Percentiles rank a stretch among this genome's conserved stretches.
Evolutionary conservation across 2,113 vertebrate genomes (phyloP).

Genomic region (Dascyllus trimaculatus): DNA sequence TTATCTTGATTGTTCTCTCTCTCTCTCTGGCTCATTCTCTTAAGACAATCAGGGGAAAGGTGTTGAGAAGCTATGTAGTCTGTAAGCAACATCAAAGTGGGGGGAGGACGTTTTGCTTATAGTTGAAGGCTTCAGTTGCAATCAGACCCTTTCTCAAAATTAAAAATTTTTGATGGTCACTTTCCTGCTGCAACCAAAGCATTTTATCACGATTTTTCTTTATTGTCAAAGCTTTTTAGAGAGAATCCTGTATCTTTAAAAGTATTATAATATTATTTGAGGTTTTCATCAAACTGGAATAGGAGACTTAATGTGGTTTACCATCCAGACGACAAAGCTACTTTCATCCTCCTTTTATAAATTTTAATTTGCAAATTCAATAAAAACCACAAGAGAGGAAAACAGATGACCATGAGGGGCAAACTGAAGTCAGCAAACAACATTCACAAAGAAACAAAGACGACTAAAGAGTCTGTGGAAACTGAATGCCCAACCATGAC

Average conservation of each 20-base stretch:
- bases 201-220: not conserved
- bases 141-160: too few relatives aligned
- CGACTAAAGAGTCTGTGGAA: not conserved
- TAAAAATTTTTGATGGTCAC: too few relatives aligned
- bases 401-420: not conserved
- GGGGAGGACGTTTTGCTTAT: not conserved
- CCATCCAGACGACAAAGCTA: slow-evolving; percentile 2
- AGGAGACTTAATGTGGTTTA: slow-evolving; percentile 22
- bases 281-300: slow-evolving; percentile 25
- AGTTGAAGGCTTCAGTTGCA: too few relatives aligned
- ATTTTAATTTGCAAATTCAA: not conserved
- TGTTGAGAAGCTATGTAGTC: not conserved
- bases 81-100: not conserved
- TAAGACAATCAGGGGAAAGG: not conserved
- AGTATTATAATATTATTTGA: not conserved
- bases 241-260: too few relatives aligned
- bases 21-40: not conserved
- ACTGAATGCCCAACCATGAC: not conserved
- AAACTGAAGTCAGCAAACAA: not conserved
- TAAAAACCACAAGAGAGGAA: slow-evolving; percentile 9
- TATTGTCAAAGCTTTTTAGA: too few relatives aligned
- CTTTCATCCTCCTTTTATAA: slow-evolving; percentile 9
- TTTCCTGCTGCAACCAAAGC: not conserved
- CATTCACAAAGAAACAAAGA: not conserved
- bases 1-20: not conserved